These are phyloP conservation scores for Anoplophora glabripennis DNA, from an alignment of 1,140 invertebrate species.

Conservation along the genomic window DNA sequence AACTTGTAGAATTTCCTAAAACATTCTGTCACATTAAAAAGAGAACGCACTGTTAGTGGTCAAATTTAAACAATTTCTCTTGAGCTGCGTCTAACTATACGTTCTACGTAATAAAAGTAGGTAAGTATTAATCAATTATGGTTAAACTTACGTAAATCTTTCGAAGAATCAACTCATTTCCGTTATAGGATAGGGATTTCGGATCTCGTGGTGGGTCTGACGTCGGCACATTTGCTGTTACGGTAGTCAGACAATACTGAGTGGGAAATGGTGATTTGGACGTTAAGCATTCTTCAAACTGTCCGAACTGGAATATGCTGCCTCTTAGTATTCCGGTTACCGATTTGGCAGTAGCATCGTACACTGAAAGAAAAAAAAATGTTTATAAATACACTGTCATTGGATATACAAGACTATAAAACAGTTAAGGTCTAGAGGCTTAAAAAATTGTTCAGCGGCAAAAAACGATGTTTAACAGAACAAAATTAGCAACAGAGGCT, in stretches of 20 bases:
- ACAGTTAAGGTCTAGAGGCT: too few species aligned
- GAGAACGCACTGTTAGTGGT: too few species aligned
- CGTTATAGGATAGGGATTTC: constrained; percentile 44
- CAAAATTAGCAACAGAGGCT: too few species aligned
- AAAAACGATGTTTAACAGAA: too few species aligned
- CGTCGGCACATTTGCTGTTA: constrained; percentile 44
- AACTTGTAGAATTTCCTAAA: too few species aligned
- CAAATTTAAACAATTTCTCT: too few species aligned
- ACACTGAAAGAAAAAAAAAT: constrained; percentile 48
- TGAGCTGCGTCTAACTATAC: too few species aligned
- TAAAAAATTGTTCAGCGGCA: too few species aligned
- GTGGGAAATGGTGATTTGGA: constrained; percentile 50
- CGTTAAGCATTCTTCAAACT: constrained; percentile 59
- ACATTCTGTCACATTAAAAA: too few species aligned
- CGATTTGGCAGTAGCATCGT: constrained; percentile 57
- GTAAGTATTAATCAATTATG: too few species aligned
- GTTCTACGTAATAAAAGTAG: neutral
- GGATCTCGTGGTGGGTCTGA: constrained; percentile 44
- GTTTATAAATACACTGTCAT: too few species aligned
- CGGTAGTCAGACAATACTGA: constrained; percentile 55
- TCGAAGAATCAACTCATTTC: constrained; percentile 51
- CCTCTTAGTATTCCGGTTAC: constrained; percentile 56
- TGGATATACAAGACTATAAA: too few species aligned
- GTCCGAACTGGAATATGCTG: constrained; percentile 57
- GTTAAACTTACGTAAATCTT: constrained; percentile 52